Evolutionary conservation across 2,797 vertebrate genomes (phyloP).

Genomic region (Tinamus major): DNA sequence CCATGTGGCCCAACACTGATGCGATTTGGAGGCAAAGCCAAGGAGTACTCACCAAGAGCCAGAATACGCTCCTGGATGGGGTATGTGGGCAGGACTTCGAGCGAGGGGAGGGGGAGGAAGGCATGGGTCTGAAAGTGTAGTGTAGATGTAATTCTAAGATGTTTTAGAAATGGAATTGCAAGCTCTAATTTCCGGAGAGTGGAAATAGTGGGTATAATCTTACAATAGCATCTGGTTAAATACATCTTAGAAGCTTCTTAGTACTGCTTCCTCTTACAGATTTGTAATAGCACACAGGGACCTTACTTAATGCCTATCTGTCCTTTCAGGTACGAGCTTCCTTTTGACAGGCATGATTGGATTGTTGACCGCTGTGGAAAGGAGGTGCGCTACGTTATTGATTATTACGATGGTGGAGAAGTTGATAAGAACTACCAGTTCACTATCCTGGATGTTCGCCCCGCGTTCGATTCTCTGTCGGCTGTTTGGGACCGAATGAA

Average conservation of each 20-base stretch:
- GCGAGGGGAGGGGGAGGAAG: background rate
- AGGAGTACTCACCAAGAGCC: constrained; percentile 92
- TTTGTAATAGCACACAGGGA: background rate
- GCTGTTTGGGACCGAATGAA: constrained; percentile 96
- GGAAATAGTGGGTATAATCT: background rate
- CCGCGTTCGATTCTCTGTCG: constrained; percentile 89
- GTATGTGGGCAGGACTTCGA: constrained; percentile 72
- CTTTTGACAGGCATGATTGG: constrained; percentile 97
- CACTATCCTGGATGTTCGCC: constrained; percentile 94
- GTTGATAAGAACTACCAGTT: constrained; percentile 91
- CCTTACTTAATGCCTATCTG: background rate
- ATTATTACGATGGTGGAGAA: constrained; percentile 93
- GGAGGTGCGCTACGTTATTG: constrained; percentile 94
- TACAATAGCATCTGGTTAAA: background rate
- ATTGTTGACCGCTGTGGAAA: constrained; percentile 93
- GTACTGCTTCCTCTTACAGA: background rate
- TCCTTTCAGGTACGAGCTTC: constrained; percentile 90
- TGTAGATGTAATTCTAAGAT: background rate
- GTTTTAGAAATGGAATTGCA: background rate
- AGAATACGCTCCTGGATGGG: constrained; percentile 95
- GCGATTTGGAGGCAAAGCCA: constrained; percentile 95
- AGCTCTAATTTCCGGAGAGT: background rate
- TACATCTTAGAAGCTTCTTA: background rate
- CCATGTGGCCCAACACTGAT: constrained; percentile 92
- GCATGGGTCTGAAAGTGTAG: background rate